Base-by-base conservation (phyloP, 2,797 vertebrate species). In the Synanceia verrucosa region DNA sequence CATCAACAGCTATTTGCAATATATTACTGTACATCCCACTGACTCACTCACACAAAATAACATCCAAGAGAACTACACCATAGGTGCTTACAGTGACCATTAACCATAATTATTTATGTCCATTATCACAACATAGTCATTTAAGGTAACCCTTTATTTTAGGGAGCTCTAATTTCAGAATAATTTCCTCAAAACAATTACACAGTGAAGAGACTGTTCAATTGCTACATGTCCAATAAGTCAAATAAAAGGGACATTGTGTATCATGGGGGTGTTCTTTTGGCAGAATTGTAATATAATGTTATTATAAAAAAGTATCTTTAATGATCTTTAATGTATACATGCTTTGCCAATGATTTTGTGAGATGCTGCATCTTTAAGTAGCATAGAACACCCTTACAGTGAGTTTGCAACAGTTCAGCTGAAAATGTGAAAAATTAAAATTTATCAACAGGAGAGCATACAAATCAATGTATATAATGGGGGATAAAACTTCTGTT, bases 1-100 rank as follows among this genome's bases (percentile, higher is more conserved):
- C 75, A 83, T 67, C 67, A 66, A 67, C 65, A 48, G 41, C 18
- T 29, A 78, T 69, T 65, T 82, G 57, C 65, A 79, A 76, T 65
- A 82, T 76, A 78, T 82, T 77, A 88, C 70, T 66, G 13, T 36
- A 14, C 1, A 37, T 76, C 73, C 65, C 60, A 37, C 33, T 64
- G 34, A 80, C 70, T 56, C 65, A 65, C 18, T 43, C 74, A 65
- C 24, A 33, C 39, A 41, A 34, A 55, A 16, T 16, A 48, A 66
- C 46, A 53, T 51, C 18, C 24, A 29, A 43, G 48, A 14, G 4
- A 36, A 56, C 8, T 48, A 36, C 47, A 73, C 65, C 52, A 56
- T 69, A 78, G 79, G 67, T 29, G 46, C 8, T 63, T 33, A 61
- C 0, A 64, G 56, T 41, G 19, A 31, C 61, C n/a, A 4, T 3